Evolutionary conservation across 1,140 invertebrate species (phyloP), one percentile per base, ranked within the genome.

Genomic region (Trichogramma pretiosum): DNA sequence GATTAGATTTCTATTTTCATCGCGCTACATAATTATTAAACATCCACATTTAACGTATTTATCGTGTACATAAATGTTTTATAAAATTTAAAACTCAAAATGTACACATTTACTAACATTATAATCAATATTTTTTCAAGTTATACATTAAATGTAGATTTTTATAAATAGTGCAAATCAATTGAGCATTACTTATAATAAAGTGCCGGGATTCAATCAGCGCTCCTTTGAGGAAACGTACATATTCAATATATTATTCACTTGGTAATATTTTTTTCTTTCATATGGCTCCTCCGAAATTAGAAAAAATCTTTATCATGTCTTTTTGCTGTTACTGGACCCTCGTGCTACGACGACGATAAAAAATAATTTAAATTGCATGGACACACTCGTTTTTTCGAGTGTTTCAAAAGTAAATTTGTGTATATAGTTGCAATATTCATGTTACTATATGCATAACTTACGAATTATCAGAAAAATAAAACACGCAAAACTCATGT

Each of bases 171-270:
- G 49, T 46, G 43, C 43, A 50, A n/a, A 46, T 14, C 42, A 55
- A 55, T 58, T 45, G 49, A 41, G 43, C 43, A 50, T 48, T 50
- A 43, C 19, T 45, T 48, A 26, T 33, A 40, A 40, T 48, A 45
- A 35, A 33, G 51, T 55, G 49, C 50, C 28, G 43, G 37, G 32
- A 45, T 33, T 33, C 47, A 42, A 48, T 52, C 47, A 57, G 50
- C 47, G 44, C 55, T 53, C 61, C 50, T n/a, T n/a, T 60, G 68
- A 71, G 68, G 68, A 73, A 73, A 73, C 67, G 57, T 72, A 72
- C 68, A 70, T 69, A 71, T 73, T 71, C 69, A 62, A 61, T 63
- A 26, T 37, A 35, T 46, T 22, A 37, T 26, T 57, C 24, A 45
- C 47, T 48, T 40, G 32, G 46, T 47, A 32, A 28, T 28, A 28